A percentile compares a stretch with the other conserved stretches of the same genome.
Evolutionary conservation across 2,113 vertebrate species (phyloP).

Genomic region (Centrocercus urophasianus): DNA sequence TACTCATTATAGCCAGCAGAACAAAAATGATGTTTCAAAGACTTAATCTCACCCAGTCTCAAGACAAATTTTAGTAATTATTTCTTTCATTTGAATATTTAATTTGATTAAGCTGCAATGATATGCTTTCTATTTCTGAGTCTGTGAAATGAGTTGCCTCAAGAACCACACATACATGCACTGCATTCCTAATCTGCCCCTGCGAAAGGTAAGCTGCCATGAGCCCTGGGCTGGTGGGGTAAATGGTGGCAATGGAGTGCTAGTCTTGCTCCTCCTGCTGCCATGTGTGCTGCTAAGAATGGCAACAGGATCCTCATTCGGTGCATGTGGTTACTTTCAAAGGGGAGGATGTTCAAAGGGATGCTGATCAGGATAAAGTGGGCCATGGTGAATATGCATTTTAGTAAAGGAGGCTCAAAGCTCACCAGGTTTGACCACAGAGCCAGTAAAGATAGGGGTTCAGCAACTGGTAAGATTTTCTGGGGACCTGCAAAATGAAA

Average conservation of each 20-base stretch:
- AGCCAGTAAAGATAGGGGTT: neutral
- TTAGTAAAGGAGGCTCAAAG: neutral
- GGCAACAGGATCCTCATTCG: neutral
- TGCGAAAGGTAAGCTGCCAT: neutral
- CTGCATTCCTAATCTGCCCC: neutral
- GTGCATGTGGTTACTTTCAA: neutral
- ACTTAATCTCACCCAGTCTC: slow-evolving; percentile 67
- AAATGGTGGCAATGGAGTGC: neutral
- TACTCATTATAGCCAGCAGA: slow-evolving; percentile 60
- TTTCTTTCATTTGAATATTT: slow-evolving; percentile 73
- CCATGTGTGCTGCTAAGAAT: neutral
- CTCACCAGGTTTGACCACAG: neutral
- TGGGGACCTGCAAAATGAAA: neutral
- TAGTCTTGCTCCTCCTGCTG: neutral
- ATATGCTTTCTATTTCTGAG: slow-evolving; percentile 43
- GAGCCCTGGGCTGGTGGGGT: neutral
- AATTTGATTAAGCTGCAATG: slow-evolving; percentile 65
- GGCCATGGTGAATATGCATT: accelerated
- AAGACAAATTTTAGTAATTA: slow-evolving; percentile 72
- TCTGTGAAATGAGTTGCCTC: neutral
- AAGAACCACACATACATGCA: neutral
- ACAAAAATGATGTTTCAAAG: slow-evolving; percentile 69
- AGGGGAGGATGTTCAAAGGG: neutral
- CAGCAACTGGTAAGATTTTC: neutral
- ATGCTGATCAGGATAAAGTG: neutral